Evolutionary conservation across 1,140 invertebrate genomes (phyloP).

Genomic region (Drosophila prosaltans): DNA sequence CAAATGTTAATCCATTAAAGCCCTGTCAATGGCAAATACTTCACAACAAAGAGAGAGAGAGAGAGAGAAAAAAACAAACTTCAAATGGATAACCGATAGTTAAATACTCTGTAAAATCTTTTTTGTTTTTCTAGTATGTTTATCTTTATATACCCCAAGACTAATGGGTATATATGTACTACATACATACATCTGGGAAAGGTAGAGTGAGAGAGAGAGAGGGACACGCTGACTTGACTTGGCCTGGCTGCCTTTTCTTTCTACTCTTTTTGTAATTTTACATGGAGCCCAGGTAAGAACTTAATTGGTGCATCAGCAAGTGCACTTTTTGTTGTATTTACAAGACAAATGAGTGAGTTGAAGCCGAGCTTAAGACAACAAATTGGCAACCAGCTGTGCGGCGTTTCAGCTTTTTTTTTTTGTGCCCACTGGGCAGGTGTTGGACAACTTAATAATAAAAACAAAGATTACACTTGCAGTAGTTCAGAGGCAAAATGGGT

Average conservation of each 20-base stretch:
- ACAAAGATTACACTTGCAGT: constrained; percentile 7
- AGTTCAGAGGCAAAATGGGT: not conserved
- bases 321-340: constrained; percentile 41
- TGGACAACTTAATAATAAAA: constrained; percentile 71
- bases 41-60: constrained; percentile 51
- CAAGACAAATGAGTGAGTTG: constrained; percentile 56
- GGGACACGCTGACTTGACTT: not conserved
- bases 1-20: constrained; percentile 83
- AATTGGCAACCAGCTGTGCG: constrained; percentile 77
- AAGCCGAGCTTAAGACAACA: constrained; percentile 52
- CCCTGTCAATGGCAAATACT: constrained; percentile 82
- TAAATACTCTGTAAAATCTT: not conserved
- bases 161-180: no score
- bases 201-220: no score
- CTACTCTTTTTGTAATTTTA: constrained; percentile 10
- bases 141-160: no score
- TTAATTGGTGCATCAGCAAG: constrained; percentile 42
- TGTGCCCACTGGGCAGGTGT: constrained; percentile 70
- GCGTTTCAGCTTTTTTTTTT: constrained; percentile 24
- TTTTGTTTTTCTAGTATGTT: no score
- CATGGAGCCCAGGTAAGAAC: constrained; percentile 44
- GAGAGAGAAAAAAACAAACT: no score
- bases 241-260: constrained; percentile 26
- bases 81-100: not conserved
- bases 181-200: no score